These are phyloP conservation scores for Platycnemis pennipes DNA, from an alignment of 2,888 invertebrate genomes.

Conservation along the genomic window DNA sequence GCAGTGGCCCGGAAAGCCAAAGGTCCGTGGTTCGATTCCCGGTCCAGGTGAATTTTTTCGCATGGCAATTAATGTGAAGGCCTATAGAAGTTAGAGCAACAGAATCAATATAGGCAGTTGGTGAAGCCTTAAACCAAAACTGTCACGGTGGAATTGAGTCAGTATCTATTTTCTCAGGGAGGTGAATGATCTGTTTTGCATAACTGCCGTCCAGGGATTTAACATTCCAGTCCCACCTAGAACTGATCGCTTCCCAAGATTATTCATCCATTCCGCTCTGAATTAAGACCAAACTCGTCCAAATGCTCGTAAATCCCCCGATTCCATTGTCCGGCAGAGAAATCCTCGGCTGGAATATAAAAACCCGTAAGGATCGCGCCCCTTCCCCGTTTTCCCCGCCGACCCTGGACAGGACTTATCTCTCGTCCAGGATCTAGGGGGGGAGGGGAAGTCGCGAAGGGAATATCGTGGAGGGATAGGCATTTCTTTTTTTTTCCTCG, in stretches of 20 bases:
- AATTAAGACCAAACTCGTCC: background rate
- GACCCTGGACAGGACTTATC: conserved; percentile 1
- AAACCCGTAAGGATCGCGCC: background rate
- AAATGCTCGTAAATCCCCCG: background rate
- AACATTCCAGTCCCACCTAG: background rate
- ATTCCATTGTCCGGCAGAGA: conserved; percentile 24
- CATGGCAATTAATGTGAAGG: no score
- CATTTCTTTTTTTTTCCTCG: background rate
- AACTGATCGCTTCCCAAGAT: background rate
- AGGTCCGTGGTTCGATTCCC: no score
- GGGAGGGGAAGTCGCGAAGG: background rate
- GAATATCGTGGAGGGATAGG: background rate
- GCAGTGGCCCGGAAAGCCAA: no score
- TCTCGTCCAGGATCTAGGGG: background rate
- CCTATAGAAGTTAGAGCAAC: no score
- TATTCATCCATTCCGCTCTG: conserved; percentile 19
- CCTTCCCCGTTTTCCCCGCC: background rate
- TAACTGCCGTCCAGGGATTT: background rate
- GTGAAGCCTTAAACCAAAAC: no score
- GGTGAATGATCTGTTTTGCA: no score
- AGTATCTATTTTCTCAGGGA: no score
- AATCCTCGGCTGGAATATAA: background rate
- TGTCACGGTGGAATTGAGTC: no score
- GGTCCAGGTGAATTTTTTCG: no score
- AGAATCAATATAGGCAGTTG: no score